Percentiles rank a stretch among this genome's conserved stretches.
Evolutionary conservation across 92 coral and sea anemone species (phyloP).

Genomic region (Isaurus tuberculatus): DNA sequence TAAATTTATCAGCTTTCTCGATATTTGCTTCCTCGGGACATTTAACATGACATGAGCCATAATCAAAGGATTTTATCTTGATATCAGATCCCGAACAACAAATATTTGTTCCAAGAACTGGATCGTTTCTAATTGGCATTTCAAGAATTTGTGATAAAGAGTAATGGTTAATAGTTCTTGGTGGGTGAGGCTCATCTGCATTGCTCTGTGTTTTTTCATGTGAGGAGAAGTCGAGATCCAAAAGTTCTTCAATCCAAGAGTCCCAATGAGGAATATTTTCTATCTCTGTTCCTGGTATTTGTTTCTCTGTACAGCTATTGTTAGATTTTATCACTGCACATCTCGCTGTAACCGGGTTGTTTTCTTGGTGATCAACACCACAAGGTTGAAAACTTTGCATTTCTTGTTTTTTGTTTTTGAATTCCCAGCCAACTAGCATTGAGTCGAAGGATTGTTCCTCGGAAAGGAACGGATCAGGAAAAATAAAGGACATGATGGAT

Average conservation of each 20-base stretch:
- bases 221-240: conserved; percentile 7
- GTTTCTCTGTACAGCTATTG: not conserved
- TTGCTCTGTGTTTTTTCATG: conserved; percentile 14
- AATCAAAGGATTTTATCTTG: conserved; percentile 17
- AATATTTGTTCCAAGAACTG: not conserved
- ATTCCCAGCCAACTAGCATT: conserved; percentile 33
- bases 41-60: not conserved
- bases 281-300: not conserved
- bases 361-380: not conserved
- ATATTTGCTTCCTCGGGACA: not conserved
- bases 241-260: conserved; percentile 38
- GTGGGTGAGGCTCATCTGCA: not conserved
- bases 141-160: conserved; percentile 42
- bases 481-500: conserved; percentile 30
- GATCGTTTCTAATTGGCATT: conserved; percentile 13
- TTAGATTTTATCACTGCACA: conserved; percentile 14
- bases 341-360: not conserved
- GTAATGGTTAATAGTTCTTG: conserved; percentile 30
- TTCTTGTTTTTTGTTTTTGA: conserved; percentile 3
- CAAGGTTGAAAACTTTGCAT: not conserved
- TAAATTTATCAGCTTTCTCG: not conserved
- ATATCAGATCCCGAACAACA: conserved; percentile 44
- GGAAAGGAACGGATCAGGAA: conserved; percentile 34
- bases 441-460: conserved; percentile 31
- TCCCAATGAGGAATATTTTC: conserved; percentile 35